Evolutionary conservation across 2,888 invertebrate genomes (phyloP), one percentile per base, ranked within the genome.

Genomic region (Rotaria macrura): DNA sequence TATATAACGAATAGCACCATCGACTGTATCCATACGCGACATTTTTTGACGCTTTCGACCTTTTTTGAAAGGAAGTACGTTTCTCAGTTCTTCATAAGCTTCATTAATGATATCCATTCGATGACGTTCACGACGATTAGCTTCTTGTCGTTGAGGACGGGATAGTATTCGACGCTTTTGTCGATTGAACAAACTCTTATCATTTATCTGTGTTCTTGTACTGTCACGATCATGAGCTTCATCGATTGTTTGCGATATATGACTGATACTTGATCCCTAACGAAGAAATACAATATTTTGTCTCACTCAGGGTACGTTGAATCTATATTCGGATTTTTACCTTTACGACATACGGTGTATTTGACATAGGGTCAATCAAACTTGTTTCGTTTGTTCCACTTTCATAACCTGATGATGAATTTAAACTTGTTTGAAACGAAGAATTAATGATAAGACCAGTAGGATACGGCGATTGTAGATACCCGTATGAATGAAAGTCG

Each of bases 41-140:
- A 79, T 79, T 79, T 79, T 79, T 43, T 43, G 79, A n/a, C 79
- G 79, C n/a, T 79, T 79, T 79, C 79, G 40, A 12, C 79, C 79
- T 43, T 79, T 79, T 79, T 79, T 79, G n/a, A n/a, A 43, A 12
- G 79, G 79, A 25, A 79, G 43, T 79, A 79, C 43, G n/a, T 79
- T n/a, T 43, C 79, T 25, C 43, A 79, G 43, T 14, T 79, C 6
- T n/a, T 40, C 79, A n/a, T 79, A 79, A 23, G 79, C 79, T 14
- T 43, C 3, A 43, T 79, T 79, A 3, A 79, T 79, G 14, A 43
- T 43, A 34, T 79, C 79, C 79, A 79, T 79, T 43, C 79, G 79
- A 12, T 43, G 40, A 43, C 79, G 79, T 79, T 79, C 79, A 43
- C 79, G 79, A 12, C 43, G 79, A 79, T 79, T 79, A 14, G 79